Evolutionary conservation across 2,888 invertebrate genomes (phyloP), one percentile per base, ranked within the genome.

Genomic region (Junonia oenone): DNA sequence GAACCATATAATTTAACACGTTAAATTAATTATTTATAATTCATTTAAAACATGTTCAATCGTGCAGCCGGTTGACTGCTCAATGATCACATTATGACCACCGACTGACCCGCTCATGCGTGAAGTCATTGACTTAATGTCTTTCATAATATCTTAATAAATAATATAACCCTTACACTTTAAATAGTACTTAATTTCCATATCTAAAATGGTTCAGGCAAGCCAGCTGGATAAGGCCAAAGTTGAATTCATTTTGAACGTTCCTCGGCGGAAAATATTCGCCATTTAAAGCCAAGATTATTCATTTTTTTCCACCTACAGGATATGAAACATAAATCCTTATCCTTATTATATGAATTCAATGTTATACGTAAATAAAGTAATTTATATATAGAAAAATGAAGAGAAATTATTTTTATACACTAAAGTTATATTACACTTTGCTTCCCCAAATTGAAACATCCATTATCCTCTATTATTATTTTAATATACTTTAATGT

Each of bases 1-100:
- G 11, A 15, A 2, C 14, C 5, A 6, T 8, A 43, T 9, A n/a
- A 43, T 31, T 17, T 11, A 29, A 11, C 15, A 11, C 0, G 17
- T 31, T 46, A 4, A 15, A 5, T 9, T 46, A 15, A 31, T 46
- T 46, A 43, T 26, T 46, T 46, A 43, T 26, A 43, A 46, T 56
- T 59, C 43, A 50, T 53, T 29, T 56, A 47, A 45, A 58, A 27
- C 52, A 56, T 52, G 51, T 59, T 45, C 51, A 38, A 57, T 55
- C 58, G 63, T 63, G 63, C 55, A 63, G 50, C 13, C 63, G 55
- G 56, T 45, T 55, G 61, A 50, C 40, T 61, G 61, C 45, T 29
- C 56, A 59, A 48, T 56, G 38, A 49, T 58, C 48, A 56, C 51
- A 46, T 47, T 37, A 51, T 54, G 61, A 43, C 55, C 43, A 50